Percentiles rank a stretch among this genome's conserved stretches.
These are phyloP conservation scores for Penaeus chinensis DNA, from an alignment of 1,140 invertebrate species.

Conservation along the genomic window DNA sequence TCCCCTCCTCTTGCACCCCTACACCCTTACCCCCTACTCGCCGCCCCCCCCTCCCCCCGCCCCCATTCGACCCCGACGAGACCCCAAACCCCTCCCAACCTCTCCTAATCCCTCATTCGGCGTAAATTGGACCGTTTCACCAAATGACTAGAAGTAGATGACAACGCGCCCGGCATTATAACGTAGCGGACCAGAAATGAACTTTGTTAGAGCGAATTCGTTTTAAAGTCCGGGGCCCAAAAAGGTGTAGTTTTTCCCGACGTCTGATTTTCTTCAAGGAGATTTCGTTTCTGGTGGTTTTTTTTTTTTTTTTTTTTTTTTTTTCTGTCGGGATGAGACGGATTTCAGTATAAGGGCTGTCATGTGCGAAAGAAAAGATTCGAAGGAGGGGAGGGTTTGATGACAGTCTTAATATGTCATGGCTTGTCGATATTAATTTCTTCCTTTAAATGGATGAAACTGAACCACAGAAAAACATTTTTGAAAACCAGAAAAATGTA, in stretches of 20 bases:
- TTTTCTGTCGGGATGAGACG: too few relatives aligned
- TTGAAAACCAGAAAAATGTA: too few relatives aligned
- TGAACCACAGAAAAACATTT: too few relatives aligned
- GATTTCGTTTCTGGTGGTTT: too few relatives aligned
- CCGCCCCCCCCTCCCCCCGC: conserved; percentile 1
- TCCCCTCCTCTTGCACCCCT: not conserved
- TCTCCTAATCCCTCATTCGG: conserved; percentile 48
- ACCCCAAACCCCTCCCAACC: conserved; percentile 12
- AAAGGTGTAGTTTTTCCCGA: not conserved
- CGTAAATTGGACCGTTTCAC: conserved; percentile 48
- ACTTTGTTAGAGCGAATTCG: conserved; percentile 28
- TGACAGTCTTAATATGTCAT: too few relatives aligned
- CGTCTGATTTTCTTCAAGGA: too few relatives aligned
- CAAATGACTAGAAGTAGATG: conserved; percentile 49
- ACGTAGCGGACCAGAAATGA: conserved; percentile 46
- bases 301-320: too few relatives aligned
- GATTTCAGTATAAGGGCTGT: too few relatives aligned
- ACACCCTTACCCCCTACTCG: not conserved
- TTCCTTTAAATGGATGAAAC: too few relatives aligned
- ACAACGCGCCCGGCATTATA: conserved; percentile 41
- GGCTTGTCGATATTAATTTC: too few relatives aligned
- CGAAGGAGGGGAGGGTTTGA: too few relatives aligned
- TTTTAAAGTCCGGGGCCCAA: not conserved
- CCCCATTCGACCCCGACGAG: not conserved
- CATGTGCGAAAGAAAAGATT: too few relatives aligned